These are phyloP conservation scores for Zalophus californianus DNA, from an alignment of 2,797 vertebrate species.

Conservation along the genomic window DNA sequence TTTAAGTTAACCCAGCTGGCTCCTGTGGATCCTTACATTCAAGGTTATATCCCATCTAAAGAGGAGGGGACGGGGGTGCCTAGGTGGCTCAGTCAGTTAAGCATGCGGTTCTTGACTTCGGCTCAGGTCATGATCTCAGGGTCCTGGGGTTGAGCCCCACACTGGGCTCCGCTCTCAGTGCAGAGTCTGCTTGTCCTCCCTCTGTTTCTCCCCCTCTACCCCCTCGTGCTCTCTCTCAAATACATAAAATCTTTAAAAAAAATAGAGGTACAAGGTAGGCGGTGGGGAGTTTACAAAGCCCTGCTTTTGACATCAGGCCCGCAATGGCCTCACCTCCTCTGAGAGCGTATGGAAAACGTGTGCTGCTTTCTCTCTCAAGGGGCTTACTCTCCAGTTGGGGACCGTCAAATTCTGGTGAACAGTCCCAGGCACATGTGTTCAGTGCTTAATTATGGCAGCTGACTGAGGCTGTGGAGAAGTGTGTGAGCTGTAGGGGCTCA, in stretches of 20 bases:
- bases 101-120: not conserved
- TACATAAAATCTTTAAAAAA: not conserved
- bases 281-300: not conserved
- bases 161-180: not conserved
- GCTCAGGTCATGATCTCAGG: not conserved
- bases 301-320: not conserved
- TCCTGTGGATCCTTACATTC: fast-evolving
- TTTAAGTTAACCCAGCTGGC: not conserved
- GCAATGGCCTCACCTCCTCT: not conserved
- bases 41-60: not conserved
- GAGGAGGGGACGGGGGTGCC: fast-evolving
- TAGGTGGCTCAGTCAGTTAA: not conserved
- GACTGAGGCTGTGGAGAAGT: not conserved
- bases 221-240: fast-evolving
- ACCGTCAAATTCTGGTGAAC: not conserved
- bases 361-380: too few species aligned
- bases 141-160: not conserved
- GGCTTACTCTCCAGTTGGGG: not conserved
- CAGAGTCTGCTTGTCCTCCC: not conserved
- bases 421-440: not conserved
- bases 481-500: not conserved
- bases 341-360: not conserved
- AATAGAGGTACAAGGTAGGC: not conserved
- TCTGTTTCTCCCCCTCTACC: not conserved
- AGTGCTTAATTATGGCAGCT: not conserved